Conservation (phyloP, 2,888 invertebrate genomes). For the Lucinisca nassula region DNA sequence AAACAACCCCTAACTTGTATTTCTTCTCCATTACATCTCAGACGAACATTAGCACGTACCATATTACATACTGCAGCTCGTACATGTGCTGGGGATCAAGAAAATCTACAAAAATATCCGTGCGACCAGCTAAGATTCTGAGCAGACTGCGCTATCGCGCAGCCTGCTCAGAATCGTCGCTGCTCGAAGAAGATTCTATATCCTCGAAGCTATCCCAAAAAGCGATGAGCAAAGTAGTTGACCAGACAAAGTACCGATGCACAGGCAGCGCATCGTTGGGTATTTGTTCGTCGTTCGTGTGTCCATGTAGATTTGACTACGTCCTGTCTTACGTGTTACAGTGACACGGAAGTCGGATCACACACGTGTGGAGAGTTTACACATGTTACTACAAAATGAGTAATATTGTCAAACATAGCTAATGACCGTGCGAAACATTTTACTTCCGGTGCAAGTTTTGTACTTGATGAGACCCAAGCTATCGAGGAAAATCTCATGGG, state of each 20-base stretch:
- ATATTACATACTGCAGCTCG: not conserved
- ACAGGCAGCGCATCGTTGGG: too few species aligned
- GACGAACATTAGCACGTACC: conserved; percentile 8
- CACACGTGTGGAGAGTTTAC: conserved; percentile 8
- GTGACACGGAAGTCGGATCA: conserved; percentile 5
- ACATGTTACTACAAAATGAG: conserved; percentile 13
- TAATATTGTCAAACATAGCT: conserved; percentile 8
- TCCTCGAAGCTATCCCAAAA: too few species aligned
- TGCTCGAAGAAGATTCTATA: too few species aligned
- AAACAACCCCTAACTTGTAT: not conserved
- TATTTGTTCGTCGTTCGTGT: too few species aligned
- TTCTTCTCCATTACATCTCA: not conserved
- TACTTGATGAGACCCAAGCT: not conserved
- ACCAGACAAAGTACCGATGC: too few species aligned
- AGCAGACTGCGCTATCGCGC: not conserved
- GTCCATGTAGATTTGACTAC: too few species aligned
- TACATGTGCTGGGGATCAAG: too few species aligned
- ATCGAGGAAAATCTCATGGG: too few species aligned
- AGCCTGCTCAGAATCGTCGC: not conserved
- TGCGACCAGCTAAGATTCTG: too few species aligned
- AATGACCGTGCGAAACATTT: conserved; percentile 1
- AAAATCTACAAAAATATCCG: too few species aligned
- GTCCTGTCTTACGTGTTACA: not conserved
- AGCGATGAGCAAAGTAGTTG: too few species aligned
- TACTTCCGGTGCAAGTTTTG: conserved; percentile 1